Conservation (phyloP, 2,113 vertebrate species). For the Lepus europaeus region DNA sequence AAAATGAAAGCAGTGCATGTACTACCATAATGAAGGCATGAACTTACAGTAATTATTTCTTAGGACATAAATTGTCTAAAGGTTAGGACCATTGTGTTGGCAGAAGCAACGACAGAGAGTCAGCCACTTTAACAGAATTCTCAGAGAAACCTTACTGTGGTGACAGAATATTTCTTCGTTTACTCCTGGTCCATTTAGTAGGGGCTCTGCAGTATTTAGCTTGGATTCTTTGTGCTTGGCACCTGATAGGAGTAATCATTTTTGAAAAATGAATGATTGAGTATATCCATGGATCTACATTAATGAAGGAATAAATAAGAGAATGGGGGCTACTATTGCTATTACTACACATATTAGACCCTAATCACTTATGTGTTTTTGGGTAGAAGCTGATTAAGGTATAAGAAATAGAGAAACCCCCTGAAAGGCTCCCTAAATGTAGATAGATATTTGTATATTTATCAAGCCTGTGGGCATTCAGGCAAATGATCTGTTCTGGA, state of each 20-base stretch:
- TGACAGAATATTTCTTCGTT: neutral
- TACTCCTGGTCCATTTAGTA: neutral
- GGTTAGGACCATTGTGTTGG: neutral
- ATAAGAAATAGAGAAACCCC: neutral
- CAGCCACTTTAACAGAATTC: neutral
- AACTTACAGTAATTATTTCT: neutral
- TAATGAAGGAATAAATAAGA: slow-evolving; percentile 8
- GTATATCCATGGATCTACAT: neutral
- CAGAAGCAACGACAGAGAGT: neutral
- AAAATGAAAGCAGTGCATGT: neutral
- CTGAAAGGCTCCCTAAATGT: neutral
- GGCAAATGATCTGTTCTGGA: neutral
- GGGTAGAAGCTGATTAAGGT: neutral
- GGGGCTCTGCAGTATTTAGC: neutral
- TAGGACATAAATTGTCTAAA: neutral
- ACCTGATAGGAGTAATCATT: neutral
- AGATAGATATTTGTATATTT: neutral
- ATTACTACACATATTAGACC: neutral
- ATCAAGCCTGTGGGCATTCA: neutral
- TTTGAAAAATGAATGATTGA: neutral
- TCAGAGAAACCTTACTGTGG: neutral
- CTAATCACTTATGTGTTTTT: neutral
- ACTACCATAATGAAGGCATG: no score
- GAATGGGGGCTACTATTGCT: neutral
- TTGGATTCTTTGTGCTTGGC: neutral